These are phyloP conservation scores for Drosophila buzzatii DNA, from an alignment of 2,888 invertebrate species.

Conservation along the genomic window DNA sequence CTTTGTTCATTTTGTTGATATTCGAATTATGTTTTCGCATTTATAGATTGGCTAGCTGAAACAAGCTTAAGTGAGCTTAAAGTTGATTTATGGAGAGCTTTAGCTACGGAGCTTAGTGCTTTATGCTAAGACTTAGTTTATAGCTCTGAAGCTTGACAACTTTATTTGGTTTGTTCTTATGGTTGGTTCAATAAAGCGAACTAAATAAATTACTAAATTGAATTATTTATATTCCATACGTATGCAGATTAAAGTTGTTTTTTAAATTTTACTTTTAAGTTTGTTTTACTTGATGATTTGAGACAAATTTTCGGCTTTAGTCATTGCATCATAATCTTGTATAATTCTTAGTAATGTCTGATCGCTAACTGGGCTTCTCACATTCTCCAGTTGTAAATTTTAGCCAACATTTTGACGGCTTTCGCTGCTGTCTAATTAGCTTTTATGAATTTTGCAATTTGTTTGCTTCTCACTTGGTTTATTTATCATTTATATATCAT, in stretches of 20 bases:
- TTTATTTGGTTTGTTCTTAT: background rate
- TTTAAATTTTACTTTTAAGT: background rate
- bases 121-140: background rate
- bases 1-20: background rate
- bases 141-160: background rate
- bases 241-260: too few relatives aligned
- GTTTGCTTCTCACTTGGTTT: conserved; percentile 38
- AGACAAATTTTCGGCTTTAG: background rate
- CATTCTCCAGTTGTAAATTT: conserved; percentile 8
- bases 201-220: too few relatives aligned
- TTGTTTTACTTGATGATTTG: background rate
- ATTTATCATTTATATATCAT: conserved; percentile 15
- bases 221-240: too few relatives aligned
- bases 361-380: background rate
- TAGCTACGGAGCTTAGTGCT: background rate
- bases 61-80: background rate
- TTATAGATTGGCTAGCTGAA: background rate
- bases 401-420: conserved; percentile 23
- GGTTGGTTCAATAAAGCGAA: background rate
- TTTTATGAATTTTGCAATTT: conserved; percentile 53
- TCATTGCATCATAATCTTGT: background rate
- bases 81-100: background rate
- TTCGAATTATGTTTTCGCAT: background rate
- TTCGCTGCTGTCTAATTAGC: conserved; percentile 53
- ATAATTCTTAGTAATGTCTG: background rate